Conservation (phyloP, 2,113 vertebrate species). For the Ivindomyrus marchei region DNA sequence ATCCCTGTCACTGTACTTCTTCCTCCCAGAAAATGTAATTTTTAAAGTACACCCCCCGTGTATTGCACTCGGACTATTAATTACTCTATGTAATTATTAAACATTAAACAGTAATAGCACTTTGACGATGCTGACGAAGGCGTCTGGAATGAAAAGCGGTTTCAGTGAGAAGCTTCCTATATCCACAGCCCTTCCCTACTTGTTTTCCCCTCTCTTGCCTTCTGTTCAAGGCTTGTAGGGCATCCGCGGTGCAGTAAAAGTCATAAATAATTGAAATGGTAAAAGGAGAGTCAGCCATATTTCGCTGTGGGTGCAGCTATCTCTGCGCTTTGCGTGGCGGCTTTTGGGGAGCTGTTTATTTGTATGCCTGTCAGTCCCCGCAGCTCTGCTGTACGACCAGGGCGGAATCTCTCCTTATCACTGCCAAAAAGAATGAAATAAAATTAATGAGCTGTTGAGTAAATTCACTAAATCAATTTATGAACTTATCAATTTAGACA, state of each 20-base stretch:
- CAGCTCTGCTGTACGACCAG: not conserved
- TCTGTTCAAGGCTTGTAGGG: conserved; percentile 21
- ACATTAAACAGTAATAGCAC: not conserved
- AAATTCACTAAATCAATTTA: conserved; percentile 6
- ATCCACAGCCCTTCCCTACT: not conserved
- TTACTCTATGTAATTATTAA: conserved; percentile 5
- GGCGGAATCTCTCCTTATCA: conserved; percentile 9
- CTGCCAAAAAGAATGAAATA: conserved; percentile 15
- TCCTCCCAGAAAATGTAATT: not conserved
- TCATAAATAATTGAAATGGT: conserved; percentile 19
- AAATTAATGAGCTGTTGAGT: conserved; percentile 12
- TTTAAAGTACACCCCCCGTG: not conserved
- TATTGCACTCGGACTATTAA: not conserved
- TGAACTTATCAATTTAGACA: not conserved
- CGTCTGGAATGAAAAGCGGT: not conserved
- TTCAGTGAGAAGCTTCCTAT: not conserved
- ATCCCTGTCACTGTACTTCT: not conserved
- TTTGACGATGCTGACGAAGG: not conserved
- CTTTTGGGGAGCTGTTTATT: not conserved
- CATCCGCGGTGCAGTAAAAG: not conserved
- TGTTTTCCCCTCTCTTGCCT: not conserved
- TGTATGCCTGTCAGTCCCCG: not conserved
- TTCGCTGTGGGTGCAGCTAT: conserved; percentile 8
- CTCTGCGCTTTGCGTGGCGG: not conserved
- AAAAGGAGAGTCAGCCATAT: conserved; percentile 20